These are phyloP conservation scores for Beris morrisii DNA, from an alignment of 2,888 invertebrate genomes.

Conservation along the genomic window DNA sequence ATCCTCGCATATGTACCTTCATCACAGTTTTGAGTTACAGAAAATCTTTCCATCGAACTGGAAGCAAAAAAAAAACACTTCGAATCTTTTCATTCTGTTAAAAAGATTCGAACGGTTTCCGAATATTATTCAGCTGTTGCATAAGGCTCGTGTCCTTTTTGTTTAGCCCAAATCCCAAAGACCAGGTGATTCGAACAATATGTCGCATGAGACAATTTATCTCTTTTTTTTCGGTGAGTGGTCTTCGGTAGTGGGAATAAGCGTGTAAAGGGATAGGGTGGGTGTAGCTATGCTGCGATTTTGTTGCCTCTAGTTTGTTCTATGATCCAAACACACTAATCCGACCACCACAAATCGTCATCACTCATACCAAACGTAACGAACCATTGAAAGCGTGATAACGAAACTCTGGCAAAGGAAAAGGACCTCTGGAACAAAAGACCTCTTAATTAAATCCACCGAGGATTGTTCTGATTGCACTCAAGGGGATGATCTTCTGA, in stretches of 20 bases:
- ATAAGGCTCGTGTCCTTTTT: constrained; percentile 11
- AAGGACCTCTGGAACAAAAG: constrained; percentile 36
- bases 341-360: no score
- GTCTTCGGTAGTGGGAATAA: background rate
- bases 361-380: no score
- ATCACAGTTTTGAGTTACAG: no score
- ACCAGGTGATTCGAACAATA: constrained; percentile 3
- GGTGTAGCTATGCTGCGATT: background rate
- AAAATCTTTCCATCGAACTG: no score
- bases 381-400: background rate
- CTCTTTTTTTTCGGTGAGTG: background rate
- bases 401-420: constrained; percentile 9
- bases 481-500: constrained; percentile 39
- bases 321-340: no score
- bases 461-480: constrained; percentile 41
- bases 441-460: constrained; percentile 40
- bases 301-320: background rate
- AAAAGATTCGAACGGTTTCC: no score
- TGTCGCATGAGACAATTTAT: no score
- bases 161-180: background rate
- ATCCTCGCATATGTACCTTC: no score
- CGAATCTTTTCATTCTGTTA: no score
- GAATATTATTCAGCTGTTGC: constrained; percentile 1
- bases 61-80: no score
- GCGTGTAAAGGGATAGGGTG: background rate